These are phyloP conservation scores for Pachycephala philippinensis DNA, from an alignment of 2,113 vertebrate species.

Conservation along the genomic window DNA sequence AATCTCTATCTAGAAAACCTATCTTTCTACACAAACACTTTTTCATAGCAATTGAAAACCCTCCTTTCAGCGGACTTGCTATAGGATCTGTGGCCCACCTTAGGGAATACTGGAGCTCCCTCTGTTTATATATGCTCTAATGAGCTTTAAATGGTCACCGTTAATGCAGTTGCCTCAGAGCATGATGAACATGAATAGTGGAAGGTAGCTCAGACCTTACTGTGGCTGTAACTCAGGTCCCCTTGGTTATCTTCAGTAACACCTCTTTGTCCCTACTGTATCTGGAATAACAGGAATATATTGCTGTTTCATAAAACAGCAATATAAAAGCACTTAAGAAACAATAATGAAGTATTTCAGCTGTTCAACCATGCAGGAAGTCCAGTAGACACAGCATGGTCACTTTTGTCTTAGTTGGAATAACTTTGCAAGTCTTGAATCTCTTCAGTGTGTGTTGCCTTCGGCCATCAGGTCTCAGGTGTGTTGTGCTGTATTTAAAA, in stretches of 20 bases:
- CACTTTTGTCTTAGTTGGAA: background rate
- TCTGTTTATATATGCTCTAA: background rate
- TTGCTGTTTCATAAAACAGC: background rate
- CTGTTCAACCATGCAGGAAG: background rate
- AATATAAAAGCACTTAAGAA: background rate
- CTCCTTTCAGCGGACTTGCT: background rate
- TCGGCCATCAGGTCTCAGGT: background rate
- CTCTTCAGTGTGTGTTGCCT: background rate
- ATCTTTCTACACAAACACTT: background rate
- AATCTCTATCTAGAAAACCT: background rate
- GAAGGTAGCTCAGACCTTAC: background rate
- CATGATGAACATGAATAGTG: background rate
- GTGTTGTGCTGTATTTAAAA: background rate
- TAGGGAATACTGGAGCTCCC: background rate
- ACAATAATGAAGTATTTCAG: background rate
- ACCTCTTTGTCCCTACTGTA: background rate
- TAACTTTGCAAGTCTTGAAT: background rate
- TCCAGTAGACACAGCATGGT: background rate
- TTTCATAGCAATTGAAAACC: background rate
- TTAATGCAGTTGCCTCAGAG: background rate
- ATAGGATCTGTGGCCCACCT: background rate
- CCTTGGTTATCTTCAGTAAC: background rate
- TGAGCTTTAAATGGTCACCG: background rate
- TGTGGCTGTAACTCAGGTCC: background rate
- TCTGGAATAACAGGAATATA: background rate